phyloP scores from a whole-genome alignment of 2,888 invertebrate genomes.

The Drosophila percnosoma region DNA sequence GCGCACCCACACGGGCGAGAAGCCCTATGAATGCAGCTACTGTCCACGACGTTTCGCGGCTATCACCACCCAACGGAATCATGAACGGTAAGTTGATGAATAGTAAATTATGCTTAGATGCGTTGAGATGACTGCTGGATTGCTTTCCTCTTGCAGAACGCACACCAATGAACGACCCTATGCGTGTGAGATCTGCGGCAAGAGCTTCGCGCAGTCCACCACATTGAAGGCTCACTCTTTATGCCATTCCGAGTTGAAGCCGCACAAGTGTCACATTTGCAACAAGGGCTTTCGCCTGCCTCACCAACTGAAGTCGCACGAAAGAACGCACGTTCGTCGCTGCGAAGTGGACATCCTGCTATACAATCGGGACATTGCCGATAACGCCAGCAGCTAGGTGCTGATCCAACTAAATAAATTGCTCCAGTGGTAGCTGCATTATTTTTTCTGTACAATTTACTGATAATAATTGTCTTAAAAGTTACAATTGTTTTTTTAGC shows the following conservation, averaged over 20 bases:
- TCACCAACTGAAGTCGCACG: conserved; percentile 81
- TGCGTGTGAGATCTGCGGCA: conserved; percentile 42
- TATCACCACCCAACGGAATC: conserved; percentile 82
- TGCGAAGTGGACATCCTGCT: not conserved
- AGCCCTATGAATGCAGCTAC: conserved; percentile 68
- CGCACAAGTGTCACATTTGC: conserved; percentile 58
- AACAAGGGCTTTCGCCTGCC: conserved; percentile 82
- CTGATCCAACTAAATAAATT: not conserved
- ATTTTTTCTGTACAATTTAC: not conserved
- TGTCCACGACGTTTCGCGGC: conserved; percentile 81
- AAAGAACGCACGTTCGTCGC: no score
- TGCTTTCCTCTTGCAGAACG: conserved; percentile 51
- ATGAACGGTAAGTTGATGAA: conserved; percentile 74
- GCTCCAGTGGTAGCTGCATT: conserved; percentile 36
- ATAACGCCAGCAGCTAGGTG: conserved; percentile 15
- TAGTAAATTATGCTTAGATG: not conserved
- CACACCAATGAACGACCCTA: conserved; percentile 83
- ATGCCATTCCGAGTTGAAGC: no score
- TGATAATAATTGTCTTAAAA: not conserved
- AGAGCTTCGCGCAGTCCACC: no score
- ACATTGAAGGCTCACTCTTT: no score
- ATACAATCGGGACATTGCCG: conserved; percentile 34
- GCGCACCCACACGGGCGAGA: conserved; percentile 81
- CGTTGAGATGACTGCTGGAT: not conserved
- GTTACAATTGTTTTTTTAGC: not conserved